A percentile compares a stretch with the other conserved stretches of the same genome.
Conservation (phyloP, 2,113 vertebrate species). For the Pomatorhinus ruficollis region DNA sequence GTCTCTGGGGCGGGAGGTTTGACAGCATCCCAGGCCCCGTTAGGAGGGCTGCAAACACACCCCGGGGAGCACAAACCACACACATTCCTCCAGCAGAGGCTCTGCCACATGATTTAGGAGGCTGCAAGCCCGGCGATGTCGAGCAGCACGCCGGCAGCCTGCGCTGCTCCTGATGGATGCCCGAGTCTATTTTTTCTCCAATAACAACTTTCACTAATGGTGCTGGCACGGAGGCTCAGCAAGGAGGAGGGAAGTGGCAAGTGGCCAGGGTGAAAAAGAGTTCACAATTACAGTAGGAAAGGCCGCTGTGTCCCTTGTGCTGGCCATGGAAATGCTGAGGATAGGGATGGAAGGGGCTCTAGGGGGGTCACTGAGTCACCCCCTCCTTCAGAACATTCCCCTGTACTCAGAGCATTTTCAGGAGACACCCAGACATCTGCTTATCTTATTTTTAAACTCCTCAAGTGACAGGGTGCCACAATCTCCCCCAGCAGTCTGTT, state of each 20-base stretch:
- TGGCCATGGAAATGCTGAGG: not conserved
- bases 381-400: not conserved
- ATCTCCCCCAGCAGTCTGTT: not conserved
- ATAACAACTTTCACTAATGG: conserved; percentile 13
- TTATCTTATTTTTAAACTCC: not conserved
- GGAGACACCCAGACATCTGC: not conserved
- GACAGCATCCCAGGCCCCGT: not conserved
- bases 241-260: conserved; percentile 28
- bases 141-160: not conserved
- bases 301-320: not conserved
- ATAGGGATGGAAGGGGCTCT: not conserved
- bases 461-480: not conserved
- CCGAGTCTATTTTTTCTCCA: not conserved
- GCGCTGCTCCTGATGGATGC: not conserved
- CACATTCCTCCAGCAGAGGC: not conserved
- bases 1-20: not conserved
- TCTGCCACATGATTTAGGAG: not conserved
- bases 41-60: not conserved
- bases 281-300: not conserved
- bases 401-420: not conserved
- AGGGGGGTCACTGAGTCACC: not conserved
- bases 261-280: not conserved
- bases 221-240: not conserved
- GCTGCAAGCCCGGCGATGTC: not conserved
- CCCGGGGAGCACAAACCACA: not conserved